phyloP scores from a whole-genome alignment of 2,797 vertebrate species.

The Bradypodion pumilum region DNA sequence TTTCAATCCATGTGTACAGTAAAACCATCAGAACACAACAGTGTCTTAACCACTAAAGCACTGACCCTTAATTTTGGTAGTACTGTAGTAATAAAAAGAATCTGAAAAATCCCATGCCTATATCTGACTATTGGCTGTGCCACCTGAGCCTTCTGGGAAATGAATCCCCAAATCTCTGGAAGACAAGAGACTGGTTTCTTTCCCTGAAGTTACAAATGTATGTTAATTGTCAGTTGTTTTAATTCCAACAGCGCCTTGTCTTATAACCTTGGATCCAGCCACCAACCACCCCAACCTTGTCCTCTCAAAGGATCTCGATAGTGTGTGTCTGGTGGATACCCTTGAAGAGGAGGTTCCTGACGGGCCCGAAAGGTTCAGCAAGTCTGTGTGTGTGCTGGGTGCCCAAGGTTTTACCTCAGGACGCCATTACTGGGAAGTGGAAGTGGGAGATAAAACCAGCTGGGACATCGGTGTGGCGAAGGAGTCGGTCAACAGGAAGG shows the following conservation, averaged over 20 bases:
- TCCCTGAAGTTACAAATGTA: not conserved
- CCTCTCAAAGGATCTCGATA: conserved; percentile 24
- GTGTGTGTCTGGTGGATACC: not conserved
- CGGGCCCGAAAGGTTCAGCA: conserved; percentile 72
- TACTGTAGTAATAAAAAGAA: no score
- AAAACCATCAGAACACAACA: no score
- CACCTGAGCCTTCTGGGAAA: no score
- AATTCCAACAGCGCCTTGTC: conserved; percentile 2
- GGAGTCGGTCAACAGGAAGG: conserved; percentile 76
- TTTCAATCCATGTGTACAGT: no score
- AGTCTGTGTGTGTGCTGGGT: conserved; percentile 77
- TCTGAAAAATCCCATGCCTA: no score
- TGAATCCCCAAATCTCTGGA: no score
- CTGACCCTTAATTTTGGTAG: no score
- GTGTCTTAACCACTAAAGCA: no score
- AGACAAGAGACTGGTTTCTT: no score
- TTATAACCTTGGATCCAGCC: conserved; percentile 24
- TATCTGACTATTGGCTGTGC: no score
- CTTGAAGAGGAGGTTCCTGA: conserved; percentile 20
- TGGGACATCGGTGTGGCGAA: conserved; percentile 77
- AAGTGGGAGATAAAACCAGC: conserved; percentile 72
- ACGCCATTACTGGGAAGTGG: conserved; percentile 10
- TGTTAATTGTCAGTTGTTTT: not conserved
- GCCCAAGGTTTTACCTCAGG: conserved; percentile 67
- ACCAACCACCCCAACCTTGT: conserved; percentile 31